phyloP scores from a whole-genome alignment of 2,888 invertebrate genomes.

The Hofmannophila pseudospretella region DNA sequence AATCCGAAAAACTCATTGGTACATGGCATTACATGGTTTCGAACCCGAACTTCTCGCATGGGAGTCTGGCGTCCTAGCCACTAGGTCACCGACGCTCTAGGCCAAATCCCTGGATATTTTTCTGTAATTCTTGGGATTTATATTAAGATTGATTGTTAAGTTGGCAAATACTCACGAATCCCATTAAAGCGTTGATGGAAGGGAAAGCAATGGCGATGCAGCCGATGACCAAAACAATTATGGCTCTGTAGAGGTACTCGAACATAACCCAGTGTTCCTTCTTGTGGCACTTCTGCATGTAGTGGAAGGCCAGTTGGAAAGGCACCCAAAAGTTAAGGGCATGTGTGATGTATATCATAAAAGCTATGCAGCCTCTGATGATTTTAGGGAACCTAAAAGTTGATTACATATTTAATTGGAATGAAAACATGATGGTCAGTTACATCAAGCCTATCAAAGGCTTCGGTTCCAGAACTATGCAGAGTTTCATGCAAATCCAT shows the following conservation, averaged over 20 bases:
- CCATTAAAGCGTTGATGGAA: slow-evolving; percentile 48
- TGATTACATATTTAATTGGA: no score
- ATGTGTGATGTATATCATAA: slow-evolving; percentile 57
- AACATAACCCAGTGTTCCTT: slow-evolving; percentile 17
- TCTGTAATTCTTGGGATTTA: no score
- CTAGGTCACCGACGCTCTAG: no score
- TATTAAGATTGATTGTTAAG: not conserved
- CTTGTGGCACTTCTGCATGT: slow-evolving; percentile 28
- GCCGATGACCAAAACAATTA: slow-evolving; percentile 33
- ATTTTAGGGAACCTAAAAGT: slow-evolving; percentile 39
- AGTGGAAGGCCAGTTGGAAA: slow-evolving; percentile 48
- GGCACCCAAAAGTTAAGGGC: slow-evolving; percentile 60
- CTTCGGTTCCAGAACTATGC: no score
- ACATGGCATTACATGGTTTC: no score
- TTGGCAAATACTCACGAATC: slow-evolving; percentile 59
- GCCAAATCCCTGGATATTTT: no score
- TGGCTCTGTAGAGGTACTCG: slow-evolving; percentile 43
- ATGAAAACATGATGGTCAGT: no score
- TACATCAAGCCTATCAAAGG: no score
- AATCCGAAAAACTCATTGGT: no score
- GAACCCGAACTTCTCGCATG: no score
- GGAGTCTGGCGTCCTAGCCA: no score
- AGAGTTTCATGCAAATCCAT: no score
- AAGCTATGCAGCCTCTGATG: slow-evolving; percentile 41
- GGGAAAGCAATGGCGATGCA: slow-evolving; percentile 45